Percentiles rank a stretch among this genome's conserved stretches.
phyloP scores from a whole-genome alignment of 2,113 vertebrate species.

The Chaenogobius annularis region DNA sequence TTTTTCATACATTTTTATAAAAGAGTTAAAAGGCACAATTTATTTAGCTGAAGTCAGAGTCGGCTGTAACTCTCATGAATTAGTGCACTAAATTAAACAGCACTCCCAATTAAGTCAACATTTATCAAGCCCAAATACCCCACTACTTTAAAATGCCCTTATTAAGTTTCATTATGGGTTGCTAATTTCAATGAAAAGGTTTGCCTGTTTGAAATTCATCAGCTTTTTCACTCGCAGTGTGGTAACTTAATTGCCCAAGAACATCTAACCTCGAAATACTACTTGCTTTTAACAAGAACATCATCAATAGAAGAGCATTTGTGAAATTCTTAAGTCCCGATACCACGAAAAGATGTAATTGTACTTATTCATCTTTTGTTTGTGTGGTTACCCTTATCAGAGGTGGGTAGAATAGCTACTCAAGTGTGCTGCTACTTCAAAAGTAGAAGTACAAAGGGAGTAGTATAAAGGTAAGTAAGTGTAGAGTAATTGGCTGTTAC shows the following conservation, averaged over 20 bases:
- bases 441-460: too few species aligned
- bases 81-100: constrained; percentile 4
- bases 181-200: constrained; percentile 2
- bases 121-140: constrained; percentile 6
- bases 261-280: background rate
- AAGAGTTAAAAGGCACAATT: background rate
- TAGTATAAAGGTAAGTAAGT: too few species aligned
- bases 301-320: background rate
- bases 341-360: background rate
- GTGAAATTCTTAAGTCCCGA: background rate
- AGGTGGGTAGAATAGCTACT: too few species aligned
- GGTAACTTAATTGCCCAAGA: background rate
- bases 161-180: background rate
- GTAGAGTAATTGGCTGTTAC: too few species aligned
- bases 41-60: background rate
- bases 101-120: constrained; percentile 9
- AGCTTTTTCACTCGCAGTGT: background rate
- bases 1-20: too few species aligned
- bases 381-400: too few species aligned
- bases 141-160: constrained; percentile 5
- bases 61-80: constrained; percentile 1
- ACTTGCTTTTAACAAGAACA: background rate
- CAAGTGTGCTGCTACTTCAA: too few species aligned
- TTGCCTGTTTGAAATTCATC: constrained; percentile 2
- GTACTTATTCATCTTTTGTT: background rate